Conservation (phyloP, 2,888 invertebrate genomes). For the Masnerella sp. region DNA sequence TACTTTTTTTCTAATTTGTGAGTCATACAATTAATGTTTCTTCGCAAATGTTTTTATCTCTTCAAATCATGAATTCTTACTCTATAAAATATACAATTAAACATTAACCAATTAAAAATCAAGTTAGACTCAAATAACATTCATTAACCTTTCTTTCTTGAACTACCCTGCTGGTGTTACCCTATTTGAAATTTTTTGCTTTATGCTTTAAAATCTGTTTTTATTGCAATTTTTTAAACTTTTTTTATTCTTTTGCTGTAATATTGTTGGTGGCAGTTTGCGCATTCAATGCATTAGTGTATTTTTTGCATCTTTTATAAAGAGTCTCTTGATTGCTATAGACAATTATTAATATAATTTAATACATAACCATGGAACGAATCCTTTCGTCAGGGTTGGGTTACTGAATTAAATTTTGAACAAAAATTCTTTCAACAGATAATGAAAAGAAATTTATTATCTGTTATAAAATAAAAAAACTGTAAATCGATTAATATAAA, state of each 20-base stretch:
- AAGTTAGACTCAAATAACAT: constrained; percentile 33
- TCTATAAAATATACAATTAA: constrained; percentile 31
- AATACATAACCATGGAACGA: constrained; percentile 22
- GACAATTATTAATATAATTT: constrained; percentile 35
- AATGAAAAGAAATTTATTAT: too few species aligned
- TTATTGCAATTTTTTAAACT: constrained; percentile 60
- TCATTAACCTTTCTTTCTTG: constrained; percentile 37
- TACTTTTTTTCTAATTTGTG: too few species aligned
- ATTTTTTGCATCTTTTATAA: constrained; percentile 62
- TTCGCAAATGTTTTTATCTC: too few species aligned
- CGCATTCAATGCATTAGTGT: constrained; percentile 68
- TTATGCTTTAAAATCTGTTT: constrained; percentile 59
- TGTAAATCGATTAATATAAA: too few species aligned
- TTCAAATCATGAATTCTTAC: constrained; percentile 14
- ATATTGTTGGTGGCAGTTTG: constrained; percentile 66
- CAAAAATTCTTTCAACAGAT: too few species aligned
- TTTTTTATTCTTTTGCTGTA: constrained; percentile 65
- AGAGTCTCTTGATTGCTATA: constrained; percentile 52
- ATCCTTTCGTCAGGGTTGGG: constrained; percentile 33
- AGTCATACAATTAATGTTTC: too few species aligned
- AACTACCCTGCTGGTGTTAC: constrained; percentile 35
- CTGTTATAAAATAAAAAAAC: too few species aligned
- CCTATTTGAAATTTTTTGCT: constrained; percentile 45
- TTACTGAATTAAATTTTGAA: constrained; percentile 14
- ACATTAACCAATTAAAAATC: constrained; percentile 39